Evolutionary conservation across 2,797 vertebrate species (phyloP).

Genomic region (Rhinella marina): DNA sequence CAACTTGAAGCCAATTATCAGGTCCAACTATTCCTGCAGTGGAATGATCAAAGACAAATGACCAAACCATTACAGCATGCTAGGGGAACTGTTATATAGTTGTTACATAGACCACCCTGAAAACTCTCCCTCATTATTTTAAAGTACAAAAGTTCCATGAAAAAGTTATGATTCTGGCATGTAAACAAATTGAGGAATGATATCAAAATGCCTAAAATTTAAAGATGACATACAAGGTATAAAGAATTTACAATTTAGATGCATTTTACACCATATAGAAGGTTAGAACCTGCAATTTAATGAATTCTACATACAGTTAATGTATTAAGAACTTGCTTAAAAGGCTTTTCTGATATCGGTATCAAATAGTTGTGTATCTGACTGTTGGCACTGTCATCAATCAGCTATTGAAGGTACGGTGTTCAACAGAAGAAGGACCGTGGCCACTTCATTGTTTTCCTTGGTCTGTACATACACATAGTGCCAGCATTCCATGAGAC

Average conservation of each 20-base stretch:
- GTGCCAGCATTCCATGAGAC: no score
- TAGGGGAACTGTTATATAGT: neutral
- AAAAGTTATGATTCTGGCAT: neutral
- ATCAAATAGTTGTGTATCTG: no score
- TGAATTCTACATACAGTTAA: neutral
- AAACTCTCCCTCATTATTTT: conserved; percentile 20
- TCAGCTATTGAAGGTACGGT: no score
- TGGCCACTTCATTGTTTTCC: no score
- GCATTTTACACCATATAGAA: neutral
- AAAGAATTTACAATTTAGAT: neutral
- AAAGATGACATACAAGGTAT: neutral
- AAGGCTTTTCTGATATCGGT: no score
- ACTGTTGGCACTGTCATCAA: no score
- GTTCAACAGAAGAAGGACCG: no score
- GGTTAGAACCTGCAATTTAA: neutral
- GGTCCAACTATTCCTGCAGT: conserved; percentile 22
- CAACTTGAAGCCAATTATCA: conserved; percentile 30
- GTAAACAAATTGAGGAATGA: neutral
- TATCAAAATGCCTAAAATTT: neutral
- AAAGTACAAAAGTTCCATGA: neutral
- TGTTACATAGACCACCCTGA: conserved; percentile 12
- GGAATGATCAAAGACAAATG: conserved; percentile 49
- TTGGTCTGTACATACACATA: no score
- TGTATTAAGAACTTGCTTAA: neutral
- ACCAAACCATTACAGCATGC: conserved; percentile 30